Conservation (phyloP, 2,113 vertebrate genomes). For the Syrmaticus mikado region DNA sequence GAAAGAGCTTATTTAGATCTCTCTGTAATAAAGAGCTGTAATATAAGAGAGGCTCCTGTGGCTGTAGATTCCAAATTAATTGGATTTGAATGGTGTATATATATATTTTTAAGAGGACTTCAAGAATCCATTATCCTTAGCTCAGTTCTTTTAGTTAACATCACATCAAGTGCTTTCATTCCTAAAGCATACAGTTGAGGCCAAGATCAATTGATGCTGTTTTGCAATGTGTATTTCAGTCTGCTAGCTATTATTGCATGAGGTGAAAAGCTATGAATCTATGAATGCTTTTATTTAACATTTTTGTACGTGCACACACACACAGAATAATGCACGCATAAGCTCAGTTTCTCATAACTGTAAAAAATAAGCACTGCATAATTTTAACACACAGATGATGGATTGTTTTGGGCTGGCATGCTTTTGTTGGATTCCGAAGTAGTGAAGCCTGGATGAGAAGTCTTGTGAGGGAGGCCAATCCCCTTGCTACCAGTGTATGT, state of each 20-base stretch:
- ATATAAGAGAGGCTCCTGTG: background rate
- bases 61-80: background rate
- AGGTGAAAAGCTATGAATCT: background rate
- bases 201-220: background rate
- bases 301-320: background rate
- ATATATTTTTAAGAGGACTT: background rate
- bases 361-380: background rate
- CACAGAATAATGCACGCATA: background rate
- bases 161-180: background rate
- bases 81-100: background rate
- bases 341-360: background rate
- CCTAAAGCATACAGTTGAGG: background rate
- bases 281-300: background rate
- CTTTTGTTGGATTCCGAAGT: background rate
- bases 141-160: background rate
- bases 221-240: background rate
- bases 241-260: background rate
- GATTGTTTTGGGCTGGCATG: background rate
- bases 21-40: background rate
- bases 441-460: background rate
- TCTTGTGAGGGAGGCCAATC: background rate
- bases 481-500: background rate
- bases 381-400: background rate
- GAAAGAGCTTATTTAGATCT: background rate
- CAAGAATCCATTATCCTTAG: background rate